Conservation (phyloP, 2,113 vertebrate species). For the Thamnaconus septentrionalis region DNA sequence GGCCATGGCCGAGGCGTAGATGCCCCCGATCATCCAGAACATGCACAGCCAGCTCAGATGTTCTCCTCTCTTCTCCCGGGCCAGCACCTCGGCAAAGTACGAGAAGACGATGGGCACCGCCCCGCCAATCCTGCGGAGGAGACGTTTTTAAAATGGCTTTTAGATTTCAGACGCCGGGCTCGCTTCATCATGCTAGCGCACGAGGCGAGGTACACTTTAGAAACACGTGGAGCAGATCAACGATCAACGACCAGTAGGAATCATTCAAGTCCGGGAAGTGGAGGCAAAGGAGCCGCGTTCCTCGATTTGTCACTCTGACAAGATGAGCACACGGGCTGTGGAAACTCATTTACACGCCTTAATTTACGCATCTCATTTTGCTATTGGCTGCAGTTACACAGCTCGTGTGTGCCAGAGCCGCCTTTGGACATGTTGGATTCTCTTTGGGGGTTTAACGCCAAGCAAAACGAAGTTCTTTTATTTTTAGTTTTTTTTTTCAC, state of each 20-base stretch:
- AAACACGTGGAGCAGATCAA: conserved; percentile 1
- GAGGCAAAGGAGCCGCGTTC: background rate
- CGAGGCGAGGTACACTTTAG: background rate
- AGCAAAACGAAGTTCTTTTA: too few relatives aligned
- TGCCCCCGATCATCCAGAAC: conserved; percentile 99
- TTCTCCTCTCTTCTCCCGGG: conserved; percentile 94
- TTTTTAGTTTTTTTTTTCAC: too few relatives aligned
- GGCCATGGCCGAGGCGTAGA: conserved; percentile 97
- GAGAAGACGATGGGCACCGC: conserved; percentile 93
- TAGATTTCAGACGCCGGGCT: too few relatives aligned
- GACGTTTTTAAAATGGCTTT: too few relatives aligned
- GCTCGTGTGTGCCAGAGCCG: too few relatives aligned
- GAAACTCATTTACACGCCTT: background rate
- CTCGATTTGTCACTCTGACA: background rate
- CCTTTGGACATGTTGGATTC: too few relatives aligned
- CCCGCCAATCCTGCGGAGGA: conserved; percentile 85
- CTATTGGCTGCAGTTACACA: too few relatives aligned
- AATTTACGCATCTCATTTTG: too few relatives aligned
- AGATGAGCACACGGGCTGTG: background rate
- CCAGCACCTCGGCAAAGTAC: conserved; percentile 93
- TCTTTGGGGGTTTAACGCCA: too few relatives aligned
- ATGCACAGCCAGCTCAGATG: conserved; percentile 99
- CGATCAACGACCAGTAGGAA: background rate
- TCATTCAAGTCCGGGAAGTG: background rate
- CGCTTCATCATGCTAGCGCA: background rate